Conservation (phyloP, 1,140 invertebrate genomes). For the Medauroidea extradentata region DNA sequence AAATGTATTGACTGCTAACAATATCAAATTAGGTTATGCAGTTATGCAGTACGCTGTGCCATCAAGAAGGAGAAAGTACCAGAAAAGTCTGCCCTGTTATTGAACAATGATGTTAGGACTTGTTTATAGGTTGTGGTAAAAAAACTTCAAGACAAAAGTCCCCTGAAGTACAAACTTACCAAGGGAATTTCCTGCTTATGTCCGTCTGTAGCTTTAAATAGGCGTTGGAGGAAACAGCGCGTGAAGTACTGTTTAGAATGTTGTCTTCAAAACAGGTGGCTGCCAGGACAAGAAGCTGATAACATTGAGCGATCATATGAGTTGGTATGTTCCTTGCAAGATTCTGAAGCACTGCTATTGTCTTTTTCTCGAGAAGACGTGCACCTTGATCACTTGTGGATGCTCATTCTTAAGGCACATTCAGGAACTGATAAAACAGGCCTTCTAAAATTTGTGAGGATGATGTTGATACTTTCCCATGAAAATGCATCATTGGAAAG, state of each 20-base stretch:
- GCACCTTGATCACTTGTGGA: too few species aligned
- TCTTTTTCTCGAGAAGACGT: too few species aligned
- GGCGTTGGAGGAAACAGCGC: neutral
- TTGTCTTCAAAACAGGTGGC: slow-evolving; percentile 7
- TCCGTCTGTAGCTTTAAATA: neutral
- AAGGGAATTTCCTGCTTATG: slow-evolving; percentile 1
- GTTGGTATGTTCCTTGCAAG: neutral
- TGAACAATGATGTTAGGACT: too few species aligned
- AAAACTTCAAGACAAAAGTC: too few species aligned
- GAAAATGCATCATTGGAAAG: slow-evolving; percentile 5
- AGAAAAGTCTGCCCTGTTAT: too few species aligned
- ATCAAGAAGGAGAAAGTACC: too few species aligned
- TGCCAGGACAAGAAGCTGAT: slow-evolving; percentile 4
- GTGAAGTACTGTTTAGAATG: neutral
- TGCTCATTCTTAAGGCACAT: slow-evolving; percentile 15
- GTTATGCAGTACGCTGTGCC: too few species aligned
- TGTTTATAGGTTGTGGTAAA: too few species aligned
- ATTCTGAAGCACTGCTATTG: slow-evolving; percentile 2
- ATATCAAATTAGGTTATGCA: too few species aligned
- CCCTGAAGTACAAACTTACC: neutral
- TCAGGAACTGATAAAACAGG: slow-evolving; percentile 1
- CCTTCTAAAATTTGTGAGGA: slow-evolving; percentile 15
- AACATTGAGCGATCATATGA: slow-evolving; percentile 6
- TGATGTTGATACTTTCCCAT: slow-evolving; percentile 21
- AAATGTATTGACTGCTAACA: too few species aligned